These are phyloP conservation scores for Dendrolimus houi DNA, from an alignment of 2,888 invertebrate species.

Conservation along the genomic window DNA sequence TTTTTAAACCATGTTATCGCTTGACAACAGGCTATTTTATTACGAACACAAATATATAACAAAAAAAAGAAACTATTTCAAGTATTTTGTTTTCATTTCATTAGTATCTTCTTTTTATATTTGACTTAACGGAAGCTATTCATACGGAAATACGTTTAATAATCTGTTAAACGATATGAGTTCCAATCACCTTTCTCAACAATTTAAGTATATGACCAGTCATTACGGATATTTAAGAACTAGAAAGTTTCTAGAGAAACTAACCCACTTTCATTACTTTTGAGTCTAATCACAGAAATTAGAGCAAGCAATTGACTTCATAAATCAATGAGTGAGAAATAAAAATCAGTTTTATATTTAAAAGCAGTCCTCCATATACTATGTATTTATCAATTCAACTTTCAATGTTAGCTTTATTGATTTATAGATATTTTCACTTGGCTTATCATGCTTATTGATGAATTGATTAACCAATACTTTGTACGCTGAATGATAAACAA, in stretches of 20 bases:
- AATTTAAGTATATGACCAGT: neutral
- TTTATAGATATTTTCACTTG: neutral
- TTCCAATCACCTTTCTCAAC: neutral
- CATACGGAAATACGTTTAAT: neutral
- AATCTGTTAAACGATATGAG: neutral
- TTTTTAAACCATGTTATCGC: too few relatives aligned
- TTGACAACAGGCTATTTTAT: too few relatives aligned
- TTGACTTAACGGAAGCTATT: neutral
- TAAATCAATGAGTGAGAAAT: neutral
- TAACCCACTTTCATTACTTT: neutral
- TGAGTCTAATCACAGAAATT: neutral
- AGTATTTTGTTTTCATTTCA: too few relatives aligned
- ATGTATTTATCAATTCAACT: neutral
- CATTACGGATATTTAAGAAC: neutral
- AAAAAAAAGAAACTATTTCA: too few relatives aligned
- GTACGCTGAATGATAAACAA: too few relatives aligned
- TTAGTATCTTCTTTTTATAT: too few relatives aligned
- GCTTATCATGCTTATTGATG: neutral
- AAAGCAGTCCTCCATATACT: neutral
- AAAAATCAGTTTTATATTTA: neutral
- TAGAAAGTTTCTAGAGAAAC: neutral
- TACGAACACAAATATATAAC: too few relatives aligned
- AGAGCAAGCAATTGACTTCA: neutral
- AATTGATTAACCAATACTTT: too few relatives aligned
- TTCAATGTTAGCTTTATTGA: neutral